Conservation (phyloP, 2,888 invertebrate genomes). For the Bedellia somnulentella region DNA sequence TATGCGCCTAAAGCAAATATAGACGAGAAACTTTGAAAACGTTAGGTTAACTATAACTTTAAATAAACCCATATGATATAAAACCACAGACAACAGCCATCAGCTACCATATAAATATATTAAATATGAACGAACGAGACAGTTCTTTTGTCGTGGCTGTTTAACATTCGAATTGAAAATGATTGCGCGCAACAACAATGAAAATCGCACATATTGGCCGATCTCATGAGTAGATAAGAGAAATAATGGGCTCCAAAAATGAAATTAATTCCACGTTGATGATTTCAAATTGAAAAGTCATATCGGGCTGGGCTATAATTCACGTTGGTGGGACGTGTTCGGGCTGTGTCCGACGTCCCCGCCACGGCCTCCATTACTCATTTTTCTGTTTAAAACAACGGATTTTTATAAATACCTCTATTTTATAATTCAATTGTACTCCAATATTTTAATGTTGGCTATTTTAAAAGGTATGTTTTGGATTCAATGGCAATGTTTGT, state of each 20-base stretch:
- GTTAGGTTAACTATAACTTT: too few species aligned
- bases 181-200: too few species aligned
- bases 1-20: too few species aligned
- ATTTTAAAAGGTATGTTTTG: background rate
- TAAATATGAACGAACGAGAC: too few species aligned
- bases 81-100: too few species aligned
- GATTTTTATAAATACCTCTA: too few species aligned
- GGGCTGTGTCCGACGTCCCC: slow-evolving; percentile 30
- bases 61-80: too few species aligned
- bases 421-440: slow-evolving; percentile 8
- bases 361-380: slow-evolving; percentile 26
- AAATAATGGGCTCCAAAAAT: slow-evolving; percentile 62
- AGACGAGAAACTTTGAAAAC: too few species aligned
- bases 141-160: too few species aligned
- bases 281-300: slow-evolving; percentile 65
- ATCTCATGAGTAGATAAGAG: slow-evolving; percentile 53
- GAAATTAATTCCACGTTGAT: slow-evolving; percentile 63
- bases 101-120: too few species aligned
- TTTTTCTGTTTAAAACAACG: too few species aligned
- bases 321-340: slow-evolving; percentile 61
- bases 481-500: background rate
- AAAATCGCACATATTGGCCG: slow-evolving; percentile 54
- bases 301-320: slow-evolving; percentile 60
- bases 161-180: slow-evolving; percentile 14
- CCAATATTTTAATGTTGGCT: background rate